Percentiles rank a stretch among this genome's conserved stretches.
Evolutionary conservation across 2,888 invertebrate genomes (phyloP).

Genomic region (Zygothrica quintamaculata): DNA sequence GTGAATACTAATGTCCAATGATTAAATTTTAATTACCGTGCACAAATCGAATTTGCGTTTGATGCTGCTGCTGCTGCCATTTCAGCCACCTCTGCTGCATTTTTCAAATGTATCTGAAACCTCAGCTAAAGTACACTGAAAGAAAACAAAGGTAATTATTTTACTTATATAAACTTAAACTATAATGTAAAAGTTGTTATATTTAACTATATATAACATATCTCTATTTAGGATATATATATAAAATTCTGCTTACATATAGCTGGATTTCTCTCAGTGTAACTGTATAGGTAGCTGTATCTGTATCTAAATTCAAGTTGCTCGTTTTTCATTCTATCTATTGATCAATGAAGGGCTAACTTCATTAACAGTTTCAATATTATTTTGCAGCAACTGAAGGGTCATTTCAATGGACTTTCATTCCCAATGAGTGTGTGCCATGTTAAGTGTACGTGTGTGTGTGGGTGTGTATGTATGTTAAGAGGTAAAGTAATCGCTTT

Average conservation of each 20-base stretch:
- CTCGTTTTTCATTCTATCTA: slow-evolving; percentile 35
- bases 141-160: too few relatives aligned
- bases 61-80: slow-evolving; percentile 29
- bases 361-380: slow-evolving; percentile 80
- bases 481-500: slow-evolving; percentile 15
- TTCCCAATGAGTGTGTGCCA: slow-evolving; percentile 7
- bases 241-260: too few relatives aligned
- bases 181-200: too few relatives aligned
- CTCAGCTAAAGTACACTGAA: not conserved
- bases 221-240: too few relatives aligned
- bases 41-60: slow-evolving; percentile 71
- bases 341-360: slow-evolving; percentile 49
- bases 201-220: too few relatives aligned
- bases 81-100: slow-evolving; percentile 38
- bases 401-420: slow-evolving; percentile 45
- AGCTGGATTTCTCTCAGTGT: slow-evolving; percentile 7
- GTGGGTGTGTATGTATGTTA: slow-evolving; percentile 1
- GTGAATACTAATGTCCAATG: slow-evolving; percentile 76
- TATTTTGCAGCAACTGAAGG: slow-evolving; percentile 47
- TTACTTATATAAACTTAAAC: too few relatives aligned
- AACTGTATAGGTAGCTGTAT: slow-evolving; percentile 5
- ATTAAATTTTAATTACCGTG: slow-evolving; percentile 80
- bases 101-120: slow-evolving; percentile 56
- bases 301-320: slow-evolving; percentile 22
- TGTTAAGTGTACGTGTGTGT: slow-evolving; percentile 8